These are phyloP conservation scores for Otolemur crassicaudatus DNA, from an alignment of 2,797 vertebrate species.

Conservation along the genomic window DNA sequence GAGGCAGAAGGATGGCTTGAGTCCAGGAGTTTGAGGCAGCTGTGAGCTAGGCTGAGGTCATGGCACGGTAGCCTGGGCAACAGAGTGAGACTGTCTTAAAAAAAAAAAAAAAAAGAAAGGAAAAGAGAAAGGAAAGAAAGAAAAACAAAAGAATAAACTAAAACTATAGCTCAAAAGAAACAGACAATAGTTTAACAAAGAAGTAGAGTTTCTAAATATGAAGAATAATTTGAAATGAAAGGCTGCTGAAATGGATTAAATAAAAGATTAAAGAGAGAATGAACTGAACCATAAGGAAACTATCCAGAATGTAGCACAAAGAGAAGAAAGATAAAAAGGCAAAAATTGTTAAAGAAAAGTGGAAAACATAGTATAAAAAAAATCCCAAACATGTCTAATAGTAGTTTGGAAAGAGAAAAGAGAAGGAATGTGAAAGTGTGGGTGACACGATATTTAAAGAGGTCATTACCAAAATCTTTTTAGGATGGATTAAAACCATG, in stretches of 20 bases:
- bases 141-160: neutral
- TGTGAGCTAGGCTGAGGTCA: no score
- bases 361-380: neutral
- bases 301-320: neutral
- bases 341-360: neutral
- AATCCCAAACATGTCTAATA: neutral
- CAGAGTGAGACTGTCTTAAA: no score
- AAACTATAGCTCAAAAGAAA: neutral
- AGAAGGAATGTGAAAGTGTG: neutral
- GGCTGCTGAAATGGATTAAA: neutral
- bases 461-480: neutral
- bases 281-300: slow-evolving; percentile 8
- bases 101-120: no score
- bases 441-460: neutral
- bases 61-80: no score
- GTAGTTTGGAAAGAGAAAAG: neutral
- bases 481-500: neutral
- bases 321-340: neutral
- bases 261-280: neutral
- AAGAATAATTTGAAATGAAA: neutral
- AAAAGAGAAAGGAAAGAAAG: no score
- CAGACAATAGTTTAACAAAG: neutral
- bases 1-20: no score
- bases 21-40: no score
- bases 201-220: neutral